Conservation (phyloP, 2,888 invertebrate genomes). For the Lasioglossum zephyrum region DNA sequence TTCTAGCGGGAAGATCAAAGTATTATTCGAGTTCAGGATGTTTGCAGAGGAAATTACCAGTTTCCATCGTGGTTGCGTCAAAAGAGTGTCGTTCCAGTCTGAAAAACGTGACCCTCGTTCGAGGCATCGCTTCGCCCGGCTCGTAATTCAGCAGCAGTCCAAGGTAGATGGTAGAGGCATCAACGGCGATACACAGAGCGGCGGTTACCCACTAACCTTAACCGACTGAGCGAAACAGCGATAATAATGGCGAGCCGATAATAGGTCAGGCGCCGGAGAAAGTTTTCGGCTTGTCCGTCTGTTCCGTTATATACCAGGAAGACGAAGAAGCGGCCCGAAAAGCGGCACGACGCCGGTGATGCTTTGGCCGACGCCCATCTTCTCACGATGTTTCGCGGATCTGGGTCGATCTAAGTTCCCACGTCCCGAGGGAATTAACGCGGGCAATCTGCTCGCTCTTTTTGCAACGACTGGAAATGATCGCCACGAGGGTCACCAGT, state of each 20-base stretch:
- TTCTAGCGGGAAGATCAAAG: conserved; percentile 14
- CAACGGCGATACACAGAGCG: neutral
- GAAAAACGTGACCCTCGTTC: conserved; percentile 37
- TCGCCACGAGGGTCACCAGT: neutral
- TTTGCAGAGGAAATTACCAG: conserved; percentile 2
- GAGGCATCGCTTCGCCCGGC: conserved; percentile 18
- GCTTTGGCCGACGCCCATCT: conserved; percentile 9
- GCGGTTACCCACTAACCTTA: conserved; percentile 70
- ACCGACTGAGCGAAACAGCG: conserved; percentile 51
- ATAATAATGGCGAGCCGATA: conserved; percentile 58
- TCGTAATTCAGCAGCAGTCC: neutral
- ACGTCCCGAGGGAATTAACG: conserved; percentile 9
- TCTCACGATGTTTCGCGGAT: neutral
- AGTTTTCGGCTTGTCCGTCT: conserved; percentile 62
- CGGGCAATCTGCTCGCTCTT: conserved; percentile 3
- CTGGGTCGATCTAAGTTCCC: conserved; percentile 12
- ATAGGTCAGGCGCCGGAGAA: conserved; percentile 65
- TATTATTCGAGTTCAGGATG: neutral
- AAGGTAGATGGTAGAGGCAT: neutral
- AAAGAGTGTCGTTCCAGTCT: conserved; percentile 46
- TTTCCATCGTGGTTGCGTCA: neutral
- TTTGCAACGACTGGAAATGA: neutral
- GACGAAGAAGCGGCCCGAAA: conserved; percentile 41
- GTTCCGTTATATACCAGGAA: conserved; percentile 67
- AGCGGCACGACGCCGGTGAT: conserved; percentile 17